Percentiles rank a stretch among this genome's conserved stretches.
phyloP scores from a whole-genome alignment of 1,140 invertebrate species.

The Temnothorax nylanderi region DNA sequence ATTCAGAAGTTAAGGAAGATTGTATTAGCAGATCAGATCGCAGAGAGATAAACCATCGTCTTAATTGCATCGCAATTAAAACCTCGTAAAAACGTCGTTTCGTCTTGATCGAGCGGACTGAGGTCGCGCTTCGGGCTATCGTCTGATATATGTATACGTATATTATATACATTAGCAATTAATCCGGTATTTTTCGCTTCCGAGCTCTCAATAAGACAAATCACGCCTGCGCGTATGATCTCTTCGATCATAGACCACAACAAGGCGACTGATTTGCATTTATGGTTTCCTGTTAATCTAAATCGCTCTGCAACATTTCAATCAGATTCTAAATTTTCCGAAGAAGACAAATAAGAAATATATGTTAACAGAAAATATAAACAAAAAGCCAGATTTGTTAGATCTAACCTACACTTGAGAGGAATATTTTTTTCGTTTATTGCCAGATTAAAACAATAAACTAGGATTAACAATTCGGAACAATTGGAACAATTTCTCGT shows the following conservation, averaged over 20 bases:
- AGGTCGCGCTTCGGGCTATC: slow-evolving; percentile 8
- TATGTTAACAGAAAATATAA: not conserved
- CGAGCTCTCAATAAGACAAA: slow-evolving; percentile 19
- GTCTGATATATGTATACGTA: slow-evolving; percentile 17
- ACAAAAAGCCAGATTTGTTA: not conserved
- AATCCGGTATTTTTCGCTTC: slow-evolving; percentile 8
- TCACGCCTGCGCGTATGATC: slow-evolving; percentile 28
- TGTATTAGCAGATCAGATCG: slow-evolving; percentile 59
- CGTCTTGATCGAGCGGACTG: slow-evolving; percentile 1
- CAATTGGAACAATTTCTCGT: slow-evolving; percentile 16
- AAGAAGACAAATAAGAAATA: not conserved
- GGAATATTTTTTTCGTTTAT: not conserved
- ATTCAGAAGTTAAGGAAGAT: slow-evolving; percentile 33
- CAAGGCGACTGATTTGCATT: slow-evolving; percentile 46
- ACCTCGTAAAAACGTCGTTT: slow-evolving; percentile 35
- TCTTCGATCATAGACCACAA: not conserved
- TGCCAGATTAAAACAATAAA: not conserved
- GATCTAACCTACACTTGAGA: not conserved
- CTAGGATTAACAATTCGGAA: not conserved
- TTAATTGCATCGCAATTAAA: slow-evolving; percentile 53
- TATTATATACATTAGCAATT: slow-evolving; percentile 23
- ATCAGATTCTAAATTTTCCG: not conserved
- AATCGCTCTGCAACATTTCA: not conserved
- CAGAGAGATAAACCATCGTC: slow-evolving; percentile 66
- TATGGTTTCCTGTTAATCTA: slow-evolving; percentile 47